Evolutionary conservation across 2,113 vertebrate genomes (phyloP).

Genomic region (Muntiacus muntjak): DNA sequence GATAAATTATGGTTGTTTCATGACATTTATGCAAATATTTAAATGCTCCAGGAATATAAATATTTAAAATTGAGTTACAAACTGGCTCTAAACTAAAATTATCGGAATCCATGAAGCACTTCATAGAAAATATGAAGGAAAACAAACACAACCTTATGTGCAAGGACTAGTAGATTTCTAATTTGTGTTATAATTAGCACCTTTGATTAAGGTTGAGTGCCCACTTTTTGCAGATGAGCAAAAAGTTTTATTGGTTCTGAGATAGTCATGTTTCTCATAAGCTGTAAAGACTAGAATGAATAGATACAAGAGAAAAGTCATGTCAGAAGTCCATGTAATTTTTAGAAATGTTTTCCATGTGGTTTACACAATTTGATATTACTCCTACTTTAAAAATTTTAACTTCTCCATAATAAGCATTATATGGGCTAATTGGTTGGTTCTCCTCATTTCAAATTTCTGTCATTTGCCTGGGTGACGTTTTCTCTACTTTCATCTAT

Average conservation of each 20-base stretch:
- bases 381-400: not conserved
- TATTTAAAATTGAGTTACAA: conserved; percentile 17
- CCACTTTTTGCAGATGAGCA: not conserved
- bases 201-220: not conserved
- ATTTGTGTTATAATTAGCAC: not conserved
- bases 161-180: not conserved
- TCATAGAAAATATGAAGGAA: not conserved
- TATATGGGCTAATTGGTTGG: not conserved
- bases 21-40: not conserved
- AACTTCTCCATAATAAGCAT: not conserved
- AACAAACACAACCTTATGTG: not conserved
- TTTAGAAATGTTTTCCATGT: conserved; percentile 55
- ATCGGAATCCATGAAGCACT: not conserved
- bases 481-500: not conserved
- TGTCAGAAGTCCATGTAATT: not conserved
- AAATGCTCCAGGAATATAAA: conserved; percentile 24
- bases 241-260: not conserved
- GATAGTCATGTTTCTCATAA: not conserved
- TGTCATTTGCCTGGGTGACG: not conserved
- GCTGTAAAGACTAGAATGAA: not conserved
- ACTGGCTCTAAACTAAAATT: not conserved
- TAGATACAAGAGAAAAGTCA: not conserved
- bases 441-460: not conserved
- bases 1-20: not conserved
- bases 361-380: conserved; percentile 63